Evolutionary conservation across 2,888 invertebrate genomes (phyloP).

Genomic region (Eupithecia subumbrata): DNA sequence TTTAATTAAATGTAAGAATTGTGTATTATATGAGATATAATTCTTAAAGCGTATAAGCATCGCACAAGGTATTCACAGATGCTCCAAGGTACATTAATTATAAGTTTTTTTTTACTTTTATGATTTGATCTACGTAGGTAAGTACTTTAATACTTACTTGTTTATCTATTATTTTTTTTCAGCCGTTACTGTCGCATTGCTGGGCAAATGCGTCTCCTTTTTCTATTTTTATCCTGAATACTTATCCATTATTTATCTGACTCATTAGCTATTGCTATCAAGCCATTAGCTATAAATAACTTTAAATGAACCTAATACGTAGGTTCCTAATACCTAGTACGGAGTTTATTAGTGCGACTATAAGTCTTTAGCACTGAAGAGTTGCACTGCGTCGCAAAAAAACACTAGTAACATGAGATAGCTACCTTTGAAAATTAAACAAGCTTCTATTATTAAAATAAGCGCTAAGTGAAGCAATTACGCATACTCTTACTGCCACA

Average conservation of each 20-base stretch:
- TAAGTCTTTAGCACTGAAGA: neutral
- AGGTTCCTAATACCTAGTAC: neutral
- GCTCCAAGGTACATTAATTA: neutral
- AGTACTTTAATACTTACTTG: neutral
- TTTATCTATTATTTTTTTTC: neutral
- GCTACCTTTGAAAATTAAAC: neutral
- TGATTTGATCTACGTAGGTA: neutral
- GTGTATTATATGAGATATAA: neutral
- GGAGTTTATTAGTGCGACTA: neutral
- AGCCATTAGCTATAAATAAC: neutral
- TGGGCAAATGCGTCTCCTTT: neutral
- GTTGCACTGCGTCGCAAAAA: neutral
- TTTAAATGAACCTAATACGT: neutral
- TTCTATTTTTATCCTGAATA: neutral
- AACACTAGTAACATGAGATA: neutral
- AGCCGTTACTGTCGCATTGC: neutral
- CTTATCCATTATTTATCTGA: neutral
- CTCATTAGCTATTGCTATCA: neutral
- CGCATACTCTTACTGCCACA: too few species aligned
- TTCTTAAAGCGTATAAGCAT: neutral
- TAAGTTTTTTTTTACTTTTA: neutral
- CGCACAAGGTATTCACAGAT: neutral
- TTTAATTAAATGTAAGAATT: neutral
- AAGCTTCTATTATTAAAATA: neutral
- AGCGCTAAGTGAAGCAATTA: neutral